phyloP scores from a whole-genome alignment of 2,113 vertebrate genomes.

The Ameiurus melas region DNA sequence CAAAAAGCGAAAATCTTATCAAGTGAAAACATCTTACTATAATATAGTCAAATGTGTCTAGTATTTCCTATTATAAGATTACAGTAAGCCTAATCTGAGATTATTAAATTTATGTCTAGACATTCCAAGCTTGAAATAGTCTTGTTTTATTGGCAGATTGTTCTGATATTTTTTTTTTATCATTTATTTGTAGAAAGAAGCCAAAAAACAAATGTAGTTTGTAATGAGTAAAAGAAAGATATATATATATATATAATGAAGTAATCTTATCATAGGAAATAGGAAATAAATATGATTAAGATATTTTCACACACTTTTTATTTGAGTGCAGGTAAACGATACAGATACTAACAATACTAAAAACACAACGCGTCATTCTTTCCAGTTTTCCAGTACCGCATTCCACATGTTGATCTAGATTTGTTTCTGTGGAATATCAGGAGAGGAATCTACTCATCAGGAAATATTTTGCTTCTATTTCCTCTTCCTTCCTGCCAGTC shows the following conservation, averaged over 20 bases:
- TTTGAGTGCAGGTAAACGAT: too few relatives aligned
- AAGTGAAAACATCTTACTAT: not conserved
- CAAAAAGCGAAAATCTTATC: not conserved
- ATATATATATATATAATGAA: too few relatives aligned
- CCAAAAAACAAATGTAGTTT: not conserved
- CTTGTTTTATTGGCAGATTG: not conserved
- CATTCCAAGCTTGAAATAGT: not conserved
- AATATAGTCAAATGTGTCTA: not conserved
- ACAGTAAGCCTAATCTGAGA: not conserved
- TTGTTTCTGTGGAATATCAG: not conserved
- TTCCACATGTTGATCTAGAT: not conserved
- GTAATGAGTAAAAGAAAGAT: not conserved
- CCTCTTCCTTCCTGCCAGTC: not conserved
- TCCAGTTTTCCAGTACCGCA: not conserved
- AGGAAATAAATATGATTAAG: not conserved
- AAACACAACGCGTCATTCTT: not conserved
- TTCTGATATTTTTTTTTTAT: not conserved
- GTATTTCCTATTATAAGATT: not conserved
- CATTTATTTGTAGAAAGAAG: not conserved
- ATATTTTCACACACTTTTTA: not conserved
- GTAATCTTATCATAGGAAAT: not conserved
- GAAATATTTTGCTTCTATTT: constrained; percentile 4
- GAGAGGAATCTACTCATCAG: not conserved
- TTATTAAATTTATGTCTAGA: not conserved
- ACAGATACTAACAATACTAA: not conserved